These are phyloP conservation scores for Phodopus roborovskii DNA, from an alignment of 2,113 vertebrate genomes.

Conservation along the genomic window DNA sequence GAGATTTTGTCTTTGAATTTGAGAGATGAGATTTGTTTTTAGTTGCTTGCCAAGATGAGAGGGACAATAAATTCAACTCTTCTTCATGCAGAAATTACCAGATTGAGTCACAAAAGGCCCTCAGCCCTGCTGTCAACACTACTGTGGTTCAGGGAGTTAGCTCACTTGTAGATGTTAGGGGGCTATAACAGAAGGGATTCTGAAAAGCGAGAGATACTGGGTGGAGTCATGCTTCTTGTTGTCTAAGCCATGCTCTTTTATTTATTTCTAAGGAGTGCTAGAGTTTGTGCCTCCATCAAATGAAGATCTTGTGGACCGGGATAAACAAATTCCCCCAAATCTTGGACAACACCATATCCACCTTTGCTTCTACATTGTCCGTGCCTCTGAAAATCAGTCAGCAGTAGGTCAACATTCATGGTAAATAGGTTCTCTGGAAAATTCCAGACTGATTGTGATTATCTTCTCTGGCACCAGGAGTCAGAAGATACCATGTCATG, in stretches of 20 bases:
- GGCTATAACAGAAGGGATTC: background rate
- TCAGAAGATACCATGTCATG: background rate
- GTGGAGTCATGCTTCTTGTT: too few relatives aligned
- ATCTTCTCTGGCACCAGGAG: background rate
- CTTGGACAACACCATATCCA: background rate
- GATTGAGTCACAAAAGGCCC: background rate
- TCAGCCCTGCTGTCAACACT: background rate
- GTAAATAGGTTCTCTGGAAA: background rate
- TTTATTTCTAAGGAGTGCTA: background rate
- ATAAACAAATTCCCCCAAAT: background rate
- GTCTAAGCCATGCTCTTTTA: background rate
- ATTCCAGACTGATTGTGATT: background rate
- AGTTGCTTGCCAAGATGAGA: background rate
- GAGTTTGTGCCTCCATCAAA: slow-evolving; percentile 19
- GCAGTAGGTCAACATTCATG: background rate
- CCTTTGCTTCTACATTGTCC: background rate
- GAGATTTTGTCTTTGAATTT: slow-evolving; percentile 9
- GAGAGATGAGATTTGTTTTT: background rate
- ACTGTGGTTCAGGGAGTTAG: background rate
- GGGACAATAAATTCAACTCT: background rate
- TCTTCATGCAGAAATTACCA: background rate
- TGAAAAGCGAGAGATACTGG: slow-evolving; percentile 15
- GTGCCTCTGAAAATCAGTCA: background rate
- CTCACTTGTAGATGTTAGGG: background rate
- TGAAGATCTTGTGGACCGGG: background rate